A percentile compares a stretch with the other conserved stretches of the same genome.
These are phyloP conservation scores for Laticauda colubrina DNA, from an alignment of 2,113 vertebrate species.

Conservation along the genomic window DNA sequence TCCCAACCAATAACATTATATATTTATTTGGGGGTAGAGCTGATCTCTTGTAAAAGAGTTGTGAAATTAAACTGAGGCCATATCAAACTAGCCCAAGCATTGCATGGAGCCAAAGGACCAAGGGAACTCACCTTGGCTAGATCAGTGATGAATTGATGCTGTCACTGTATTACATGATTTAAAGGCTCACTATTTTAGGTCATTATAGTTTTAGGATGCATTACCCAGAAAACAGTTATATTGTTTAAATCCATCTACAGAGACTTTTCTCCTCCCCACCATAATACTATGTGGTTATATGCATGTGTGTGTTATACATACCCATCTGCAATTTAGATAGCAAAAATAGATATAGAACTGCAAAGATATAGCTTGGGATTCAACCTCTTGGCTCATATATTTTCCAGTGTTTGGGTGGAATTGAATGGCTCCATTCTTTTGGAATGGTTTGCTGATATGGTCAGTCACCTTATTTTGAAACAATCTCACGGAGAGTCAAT, in stretches of 20 bases:
- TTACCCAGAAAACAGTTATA: not conserved
- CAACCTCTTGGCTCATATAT: not conserved
- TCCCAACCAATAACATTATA: not conserved
- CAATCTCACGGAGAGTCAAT: not conserved
- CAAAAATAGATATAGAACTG: not conserved
- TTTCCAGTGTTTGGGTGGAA: not conserved
- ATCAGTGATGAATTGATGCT: not conserved
- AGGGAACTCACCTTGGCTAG: not conserved
- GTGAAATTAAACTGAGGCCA: not conserved
- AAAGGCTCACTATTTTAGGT: not conserved
- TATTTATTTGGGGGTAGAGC: not conserved
- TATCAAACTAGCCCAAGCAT: not conserved
- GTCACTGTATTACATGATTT: not conserved
- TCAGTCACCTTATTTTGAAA: not conserved
- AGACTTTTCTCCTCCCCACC: not conserved
- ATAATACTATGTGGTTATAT: not conserved
- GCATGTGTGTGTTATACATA: not conserved
- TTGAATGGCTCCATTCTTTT: not conserved
- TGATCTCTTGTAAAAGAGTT: not conserved
- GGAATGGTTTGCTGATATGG: not conserved
- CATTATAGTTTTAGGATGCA: not conserved
- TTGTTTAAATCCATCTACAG: not conserved
- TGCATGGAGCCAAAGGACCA: not conserved
- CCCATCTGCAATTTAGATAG: not conserved
- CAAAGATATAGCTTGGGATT: not conserved